These are phyloP conservation scores for Euwallacea fornicatus DNA, from an alignment of 1,140 invertebrate species.

Conservation along the genomic window DNA sequence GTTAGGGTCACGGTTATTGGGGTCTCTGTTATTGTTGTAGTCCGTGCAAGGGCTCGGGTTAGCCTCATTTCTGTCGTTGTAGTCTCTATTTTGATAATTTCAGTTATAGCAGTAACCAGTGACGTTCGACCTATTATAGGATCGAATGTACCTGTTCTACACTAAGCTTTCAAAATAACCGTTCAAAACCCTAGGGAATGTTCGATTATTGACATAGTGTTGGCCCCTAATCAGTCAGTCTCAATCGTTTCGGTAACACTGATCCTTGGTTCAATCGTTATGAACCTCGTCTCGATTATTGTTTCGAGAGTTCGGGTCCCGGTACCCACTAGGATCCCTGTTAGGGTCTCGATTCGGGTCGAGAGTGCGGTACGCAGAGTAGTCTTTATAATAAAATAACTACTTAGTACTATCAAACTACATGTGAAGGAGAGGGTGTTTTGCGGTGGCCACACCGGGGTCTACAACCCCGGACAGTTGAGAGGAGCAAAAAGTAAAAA, in stretches of 20 bases:
- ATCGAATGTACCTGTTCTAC: background rate
- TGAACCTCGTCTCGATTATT: conserved; percentile 13
- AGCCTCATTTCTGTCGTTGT: conserved; percentile 4
- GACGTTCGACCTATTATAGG: background rate
- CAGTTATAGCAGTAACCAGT: conserved; percentile 11
- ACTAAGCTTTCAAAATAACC: too few species aligned
- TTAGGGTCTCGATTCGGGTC: conserved; percentile 23
- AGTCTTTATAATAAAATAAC: conserved; percentile 28
- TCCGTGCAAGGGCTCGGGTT: conserved; percentile 7
- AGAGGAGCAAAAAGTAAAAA: too few species aligned
- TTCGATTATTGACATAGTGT: conserved; percentile 14
- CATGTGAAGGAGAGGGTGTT: conserved; percentile 10
- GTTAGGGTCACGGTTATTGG: conserved; percentile 16
- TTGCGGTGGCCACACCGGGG: conserved; percentile 19
- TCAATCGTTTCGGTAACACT: conserved; percentile 10
- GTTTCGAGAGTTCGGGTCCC: conserved; percentile 9
- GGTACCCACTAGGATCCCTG: conserved; percentile 9
- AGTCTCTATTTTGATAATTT: conserved; percentile 14
- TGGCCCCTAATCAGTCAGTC: conserved; percentile 9
- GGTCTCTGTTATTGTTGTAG: conserved; percentile 29
- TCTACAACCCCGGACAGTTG: too few species aligned
- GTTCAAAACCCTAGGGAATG: background rate
- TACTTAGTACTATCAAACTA: conserved; percentile 24
- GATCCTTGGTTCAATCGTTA: conserved; percentile 20
- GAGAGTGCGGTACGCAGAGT: conserved; percentile 10